Evolutionary conservation across 2,113 vertebrate genomes (phyloP).

Genomic region (Telmatochromis sp.): DNA sequence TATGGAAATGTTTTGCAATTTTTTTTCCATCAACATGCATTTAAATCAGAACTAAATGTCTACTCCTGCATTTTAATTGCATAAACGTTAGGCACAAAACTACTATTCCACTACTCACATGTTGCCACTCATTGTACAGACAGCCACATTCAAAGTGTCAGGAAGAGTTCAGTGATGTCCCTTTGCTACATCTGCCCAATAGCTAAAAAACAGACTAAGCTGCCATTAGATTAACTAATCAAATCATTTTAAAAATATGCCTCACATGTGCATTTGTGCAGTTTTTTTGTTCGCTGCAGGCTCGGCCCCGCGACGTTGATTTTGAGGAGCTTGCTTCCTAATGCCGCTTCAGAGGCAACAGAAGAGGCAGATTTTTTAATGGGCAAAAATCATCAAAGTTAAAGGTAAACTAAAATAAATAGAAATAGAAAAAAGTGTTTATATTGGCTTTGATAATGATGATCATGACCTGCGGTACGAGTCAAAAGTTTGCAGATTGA

Average conservation of each 20-base stretch:
- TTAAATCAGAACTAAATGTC: background rate
- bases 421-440: background rate
- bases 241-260: background rate
- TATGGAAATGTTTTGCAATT: background rate
- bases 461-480: background rate
- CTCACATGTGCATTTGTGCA: background rate
- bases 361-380: background rate
- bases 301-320: accelerated
- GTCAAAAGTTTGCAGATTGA: accelerated
- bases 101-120: background rate
- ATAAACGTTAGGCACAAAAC: background rate
- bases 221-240: background rate
- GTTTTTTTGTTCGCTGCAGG: background rate
- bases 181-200: background rate
- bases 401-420: background rate
- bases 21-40: background rate
- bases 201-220: background rate
- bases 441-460: accelerated
- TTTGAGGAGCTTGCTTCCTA: background rate
- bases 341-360: background rate
- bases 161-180: background rate
- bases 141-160: background rate
- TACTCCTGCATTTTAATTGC: background rate
- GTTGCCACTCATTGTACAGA: background rate
- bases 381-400: background rate